Conservation (phyloP, 2,888 invertebrate species). For the Eristalis intricaria region DNA sequence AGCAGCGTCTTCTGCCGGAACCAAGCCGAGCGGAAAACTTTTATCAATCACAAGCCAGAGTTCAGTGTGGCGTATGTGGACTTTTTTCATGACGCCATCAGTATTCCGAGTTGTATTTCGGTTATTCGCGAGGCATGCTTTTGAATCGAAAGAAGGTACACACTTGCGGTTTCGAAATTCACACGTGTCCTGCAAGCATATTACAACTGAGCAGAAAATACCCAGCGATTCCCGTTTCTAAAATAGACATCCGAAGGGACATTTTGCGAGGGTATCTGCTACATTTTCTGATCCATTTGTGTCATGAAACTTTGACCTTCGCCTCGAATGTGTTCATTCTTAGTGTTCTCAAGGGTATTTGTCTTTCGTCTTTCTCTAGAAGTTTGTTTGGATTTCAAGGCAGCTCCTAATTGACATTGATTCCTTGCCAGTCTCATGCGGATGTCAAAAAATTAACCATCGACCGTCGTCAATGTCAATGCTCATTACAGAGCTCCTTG, state of each 20-base stretch:
- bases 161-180: neutral
- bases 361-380: neutral
- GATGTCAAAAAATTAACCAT: neutral
- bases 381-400: neutral
- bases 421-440: neutral
- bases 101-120: neutral
- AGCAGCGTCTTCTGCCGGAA: neutral
- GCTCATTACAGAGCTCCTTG: neutral
- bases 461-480: neutral
- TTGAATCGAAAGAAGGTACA: neutral
- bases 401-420: neutral
- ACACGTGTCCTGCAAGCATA: neutral
- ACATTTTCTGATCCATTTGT: neutral
- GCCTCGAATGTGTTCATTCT: neutral
- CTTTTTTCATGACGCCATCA: slow-evolving; percentile 6
- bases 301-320: neutral
- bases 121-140: slow-evolving; percentile 2
- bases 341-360: neutral
- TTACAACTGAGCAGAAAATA: neutral
- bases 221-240: neutral
- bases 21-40: slow-evolving; percentile 20
- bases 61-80: slow-evolving; percentile 51
- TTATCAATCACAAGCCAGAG: slow-evolving; percentile 41
- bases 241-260: slow-evolving; percentile 9
- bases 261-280: neutral